phyloP scores from a whole-genome alignment of 2,888 invertebrate genomes.

The Lydus trimaculatus region DNA sequence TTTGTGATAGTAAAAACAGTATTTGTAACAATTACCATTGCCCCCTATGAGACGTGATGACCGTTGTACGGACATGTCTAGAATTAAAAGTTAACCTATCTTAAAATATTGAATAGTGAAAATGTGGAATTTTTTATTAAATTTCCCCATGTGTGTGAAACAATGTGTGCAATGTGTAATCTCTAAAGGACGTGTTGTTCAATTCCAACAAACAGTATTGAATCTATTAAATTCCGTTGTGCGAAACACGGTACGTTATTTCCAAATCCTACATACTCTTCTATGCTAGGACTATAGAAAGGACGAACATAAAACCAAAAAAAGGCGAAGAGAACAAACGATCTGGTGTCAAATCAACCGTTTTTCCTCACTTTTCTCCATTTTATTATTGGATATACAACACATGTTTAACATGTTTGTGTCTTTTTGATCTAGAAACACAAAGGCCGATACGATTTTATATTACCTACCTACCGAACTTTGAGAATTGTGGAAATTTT shows the following conservation, averaged over 20 bases:
- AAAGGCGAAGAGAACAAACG: not conserved
- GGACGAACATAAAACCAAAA: not conserved
- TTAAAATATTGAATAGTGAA: slow-evolving; percentile 1
- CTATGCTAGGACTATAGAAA: not conserved
- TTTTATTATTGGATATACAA: not conserved
- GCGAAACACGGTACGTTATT: not conserved
- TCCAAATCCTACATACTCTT: not conserved
- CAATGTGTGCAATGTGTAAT: not conserved
- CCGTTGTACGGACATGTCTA: not conserved
- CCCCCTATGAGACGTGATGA: not conserved
- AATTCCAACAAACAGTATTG: not conserved
- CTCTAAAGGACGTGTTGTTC: not conserved
- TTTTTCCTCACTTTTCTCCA: not conserved
- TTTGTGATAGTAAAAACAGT: not conserved
- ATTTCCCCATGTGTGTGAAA: not conserved
- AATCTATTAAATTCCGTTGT: not conserved
- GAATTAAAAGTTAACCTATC: not conserved
- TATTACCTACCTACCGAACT: no score
- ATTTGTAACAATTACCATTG: not conserved
- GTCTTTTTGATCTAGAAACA: no score
- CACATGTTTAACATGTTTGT: no score
- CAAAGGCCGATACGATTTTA: no score
- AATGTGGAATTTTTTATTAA: not conserved
- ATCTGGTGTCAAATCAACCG: not conserved
- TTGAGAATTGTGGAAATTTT: no score